Base-by-base conservation (phyloP, 2,888 invertebrate species). In the Harpalus rubripes region DNA sequence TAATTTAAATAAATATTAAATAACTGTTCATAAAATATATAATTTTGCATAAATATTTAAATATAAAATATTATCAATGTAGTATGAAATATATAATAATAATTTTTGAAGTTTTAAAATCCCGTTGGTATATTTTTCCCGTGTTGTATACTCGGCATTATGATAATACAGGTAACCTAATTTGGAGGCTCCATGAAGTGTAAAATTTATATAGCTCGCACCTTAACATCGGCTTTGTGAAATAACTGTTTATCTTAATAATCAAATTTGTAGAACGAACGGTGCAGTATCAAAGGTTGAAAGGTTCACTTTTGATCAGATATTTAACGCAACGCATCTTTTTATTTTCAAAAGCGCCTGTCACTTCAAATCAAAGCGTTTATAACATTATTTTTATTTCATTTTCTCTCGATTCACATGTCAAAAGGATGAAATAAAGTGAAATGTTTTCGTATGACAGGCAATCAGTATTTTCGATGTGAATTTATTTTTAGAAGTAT, bases 361-460 rank as follows among this genome's bases (percentile, higher is more conserved):
- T 68, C 68, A 68, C 65, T 68, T 68, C 52, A 61, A 81, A 81
- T 81, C 81, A 81, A 68, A 80, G 80, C 81, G 65, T 68, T 32
- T 56, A 56, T 56, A 56, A 18, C 81, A 68, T 81, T 56, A 52
- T 18, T 81, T 81, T 81, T 81, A 68, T 68, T 56, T 81, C 26
- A 65, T 81, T 81, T 81, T 65, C 61, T 65, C 80, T 63, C 44
- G 72, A 74, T 74, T 44, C 72, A 74, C 26, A 74, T 44, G 44
- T 74, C 72, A 41, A 74, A 68, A 68, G 32, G 68, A 68, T 39
- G 68, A 39, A 68, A 68, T 68, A 68, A 68, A 68, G 15, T 68
- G 68, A 68, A 68, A 68, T 32, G 68, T 68, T 68, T 39, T 65
- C 32, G 39, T 22, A 32, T 68, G 68, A 68, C 68, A 68, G 68